Evolutionary conservation across 2,888 invertebrate species (phyloP).

Genomic region (Boloria selene): DNA sequence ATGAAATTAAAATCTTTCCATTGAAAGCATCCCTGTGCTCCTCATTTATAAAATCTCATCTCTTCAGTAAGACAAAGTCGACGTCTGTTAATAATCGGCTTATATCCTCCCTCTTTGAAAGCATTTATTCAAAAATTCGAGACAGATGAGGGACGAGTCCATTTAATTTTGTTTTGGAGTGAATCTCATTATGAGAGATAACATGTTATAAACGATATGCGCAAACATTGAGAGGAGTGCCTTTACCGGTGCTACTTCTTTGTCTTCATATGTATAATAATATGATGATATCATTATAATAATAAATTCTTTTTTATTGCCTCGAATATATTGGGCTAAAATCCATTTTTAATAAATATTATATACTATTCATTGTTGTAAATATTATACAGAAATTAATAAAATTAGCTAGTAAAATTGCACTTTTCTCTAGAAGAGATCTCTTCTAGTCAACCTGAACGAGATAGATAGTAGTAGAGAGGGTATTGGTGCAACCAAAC

Average conservation of each 20-base stretch:
- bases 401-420: too few species aligned
- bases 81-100: slow-evolving; percentile 66
- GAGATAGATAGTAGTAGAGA: too few species aligned
- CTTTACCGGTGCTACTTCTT: not conserved
- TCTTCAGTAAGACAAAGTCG: slow-evolving; percentile 51
- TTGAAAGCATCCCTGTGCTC: slow-evolving; percentile 45
- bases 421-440: too few species aligned
- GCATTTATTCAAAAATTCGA: slow-evolving; percentile 49
- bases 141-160: slow-evolving; percentile 43
- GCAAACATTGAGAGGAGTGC: slow-evolving; percentile 10
- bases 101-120: slow-evolving; percentile 52
- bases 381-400: too few species aligned
- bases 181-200: slow-evolving; percentile 42
- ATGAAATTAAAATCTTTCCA: slow-evolving; percentile 41
- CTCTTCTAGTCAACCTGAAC: too few species aligned
- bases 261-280: not conserved
- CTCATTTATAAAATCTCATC: slow-evolving; percentile 48
- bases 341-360: too few species aligned
- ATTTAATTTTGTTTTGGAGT: slow-evolving; percentile 49
- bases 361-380: too few species aligned
- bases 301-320: not conserved
- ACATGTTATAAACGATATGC: slow-evolving; percentile 33
- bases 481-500: too few species aligned
- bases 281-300: not conserved
- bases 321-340: too few species aligned